These are phyloP conservation scores for Cherax destructor DNA, from an alignment of 1,140 invertebrate genomes.

Conservation along the genomic window DNA sequence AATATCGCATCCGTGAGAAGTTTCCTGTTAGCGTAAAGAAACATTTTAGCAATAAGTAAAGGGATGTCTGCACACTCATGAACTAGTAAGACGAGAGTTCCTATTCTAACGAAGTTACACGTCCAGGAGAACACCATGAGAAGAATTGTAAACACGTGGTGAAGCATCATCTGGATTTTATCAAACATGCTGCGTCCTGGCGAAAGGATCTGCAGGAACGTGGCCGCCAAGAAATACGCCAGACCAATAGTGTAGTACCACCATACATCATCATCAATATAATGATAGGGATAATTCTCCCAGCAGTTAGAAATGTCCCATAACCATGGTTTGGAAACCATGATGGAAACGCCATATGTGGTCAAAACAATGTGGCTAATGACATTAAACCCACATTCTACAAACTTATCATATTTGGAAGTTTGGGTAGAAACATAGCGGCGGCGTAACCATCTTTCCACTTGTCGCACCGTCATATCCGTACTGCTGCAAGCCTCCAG, in stretches of 20 bases:
- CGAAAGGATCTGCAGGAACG: constrained; percentile 33
- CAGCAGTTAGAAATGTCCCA: constrained; percentile 95
- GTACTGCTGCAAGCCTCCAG: constrained; percentile 86
- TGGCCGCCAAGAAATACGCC: constrained; percentile 90
- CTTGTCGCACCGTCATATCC: constrained; percentile 89
- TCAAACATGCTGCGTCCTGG: constrained; percentile 50
- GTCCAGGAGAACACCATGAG: constrained; percentile 89
- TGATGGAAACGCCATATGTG: constrained; percentile 86
- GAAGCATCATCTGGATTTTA: constrained; percentile 81
- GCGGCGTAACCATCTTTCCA: constrained; percentile 92
- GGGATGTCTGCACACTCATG: constrained; percentile 96
- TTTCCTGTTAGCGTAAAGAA: constrained; percentile 92
- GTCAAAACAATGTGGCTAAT: constrained; percentile 90
- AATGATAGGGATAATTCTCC: constrained; percentile 80
- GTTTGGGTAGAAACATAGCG: constrained; percentile 74
- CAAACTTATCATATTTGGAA: constrained; percentile 57
- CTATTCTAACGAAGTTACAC: constrained; percentile 93
- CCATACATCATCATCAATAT: constrained; percentile 80
- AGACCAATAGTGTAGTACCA: constrained; percentile 76
- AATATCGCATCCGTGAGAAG: constrained; percentile 90
- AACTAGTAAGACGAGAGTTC: constrained; percentile 92
- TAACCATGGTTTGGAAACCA: constrained; percentile 96
- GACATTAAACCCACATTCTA: constrained; percentile 81
- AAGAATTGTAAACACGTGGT: constrained; percentile 71
- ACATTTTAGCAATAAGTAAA: constrained; percentile 85